Conservation (phyloP, 1,140 invertebrate genomes). For the Drosophila nigrodunni region DNA sequence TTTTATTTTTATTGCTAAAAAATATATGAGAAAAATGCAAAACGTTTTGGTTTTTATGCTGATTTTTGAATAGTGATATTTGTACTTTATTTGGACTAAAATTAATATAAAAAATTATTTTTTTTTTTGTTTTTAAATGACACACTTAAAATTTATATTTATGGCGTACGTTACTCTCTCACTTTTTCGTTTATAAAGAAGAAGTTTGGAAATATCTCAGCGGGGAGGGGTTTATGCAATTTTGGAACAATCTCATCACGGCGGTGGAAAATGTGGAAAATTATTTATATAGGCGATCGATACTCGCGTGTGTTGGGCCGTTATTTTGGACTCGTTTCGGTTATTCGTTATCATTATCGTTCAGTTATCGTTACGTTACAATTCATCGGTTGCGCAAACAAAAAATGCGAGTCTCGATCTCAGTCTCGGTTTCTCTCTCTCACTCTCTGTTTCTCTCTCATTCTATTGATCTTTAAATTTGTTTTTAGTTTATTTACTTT, state of each 20-base stretch:
- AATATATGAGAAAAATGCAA: slow-evolving; percentile 74
- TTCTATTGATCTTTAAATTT: slow-evolving; percentile 55
- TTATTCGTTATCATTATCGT: slow-evolving; percentile 32
- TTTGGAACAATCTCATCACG: slow-evolving; percentile 69
- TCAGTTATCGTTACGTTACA: slow-evolving; percentile 69
- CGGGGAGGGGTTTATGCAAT: slow-evolving; percentile 54
- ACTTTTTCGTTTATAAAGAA: slow-evolving; percentile 14
- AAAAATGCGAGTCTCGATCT: slow-evolving; percentile 76
- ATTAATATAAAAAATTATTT: slow-evolving; percentile 44
- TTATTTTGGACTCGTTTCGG: slow-evolving; percentile 34
- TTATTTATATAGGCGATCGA: slow-evolving; percentile 35
- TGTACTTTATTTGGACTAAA: slow-evolving; percentile 63
- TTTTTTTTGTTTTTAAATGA: slow-evolving; percentile 23
- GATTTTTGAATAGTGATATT: slow-evolving; percentile 55
- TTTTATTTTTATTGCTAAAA: slow-evolving; percentile 55
- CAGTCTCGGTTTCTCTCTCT: slow-evolving; percentile 71
- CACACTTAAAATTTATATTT: slow-evolving; percentile 67
- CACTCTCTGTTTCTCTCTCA: slow-evolving; percentile 55
- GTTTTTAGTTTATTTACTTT: slow-evolving; percentile 35
- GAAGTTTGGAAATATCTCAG: slow-evolving; percentile 60
- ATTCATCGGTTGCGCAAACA: slow-evolving; percentile 69
- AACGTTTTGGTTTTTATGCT: slow-evolving; percentile 57
- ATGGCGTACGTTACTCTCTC: slow-evolving; percentile 65
- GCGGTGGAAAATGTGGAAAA: slow-evolving; percentile 47
- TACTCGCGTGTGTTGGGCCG: slow-evolving; percentile 36